Conservation (phyloP, 2,113 vertebrate species). For the Heloderma charlesbogerti region DNA sequence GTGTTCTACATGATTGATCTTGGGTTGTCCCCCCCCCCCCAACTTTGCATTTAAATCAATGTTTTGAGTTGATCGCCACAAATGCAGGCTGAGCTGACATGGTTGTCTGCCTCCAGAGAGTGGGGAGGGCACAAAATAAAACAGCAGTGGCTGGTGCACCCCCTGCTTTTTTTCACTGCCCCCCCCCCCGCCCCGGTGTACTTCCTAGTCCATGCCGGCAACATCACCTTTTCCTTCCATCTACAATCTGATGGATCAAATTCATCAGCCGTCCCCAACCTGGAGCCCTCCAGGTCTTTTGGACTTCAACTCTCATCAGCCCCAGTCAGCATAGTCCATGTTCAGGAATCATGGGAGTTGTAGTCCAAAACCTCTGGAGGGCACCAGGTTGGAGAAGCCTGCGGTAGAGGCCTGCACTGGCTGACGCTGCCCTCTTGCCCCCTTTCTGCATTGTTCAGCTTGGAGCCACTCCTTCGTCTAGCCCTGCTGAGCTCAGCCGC, state of each 20-base stretch:
- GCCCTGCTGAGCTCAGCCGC: no score
- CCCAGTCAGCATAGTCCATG: neutral
- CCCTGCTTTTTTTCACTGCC: neutral
- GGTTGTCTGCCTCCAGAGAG: neutral
- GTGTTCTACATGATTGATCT: neutral
- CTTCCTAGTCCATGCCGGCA: neutral
- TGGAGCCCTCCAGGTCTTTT: neutral
- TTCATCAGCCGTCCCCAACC: neutral
- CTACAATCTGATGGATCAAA: neutral
- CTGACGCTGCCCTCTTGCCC: neutral
- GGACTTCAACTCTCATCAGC: no score
- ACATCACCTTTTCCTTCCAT: neutral
- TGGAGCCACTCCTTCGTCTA: neutral
- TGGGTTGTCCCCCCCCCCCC: neutral
- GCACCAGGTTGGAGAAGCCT: neutral
- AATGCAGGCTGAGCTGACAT: neutral
- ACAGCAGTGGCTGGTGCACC: neutral
- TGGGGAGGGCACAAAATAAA: neutral
- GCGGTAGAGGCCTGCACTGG: neutral
- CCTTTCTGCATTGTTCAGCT: neutral
- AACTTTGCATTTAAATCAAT: neutral
- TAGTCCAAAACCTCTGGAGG: neutral
- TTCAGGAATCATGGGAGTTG: no score
- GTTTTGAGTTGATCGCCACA: neutral
- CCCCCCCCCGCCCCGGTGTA: neutral